Evolutionary conservation across 2,888 invertebrate genomes (phyloP).

Genomic region (Alentia gelatinosa): DNA sequence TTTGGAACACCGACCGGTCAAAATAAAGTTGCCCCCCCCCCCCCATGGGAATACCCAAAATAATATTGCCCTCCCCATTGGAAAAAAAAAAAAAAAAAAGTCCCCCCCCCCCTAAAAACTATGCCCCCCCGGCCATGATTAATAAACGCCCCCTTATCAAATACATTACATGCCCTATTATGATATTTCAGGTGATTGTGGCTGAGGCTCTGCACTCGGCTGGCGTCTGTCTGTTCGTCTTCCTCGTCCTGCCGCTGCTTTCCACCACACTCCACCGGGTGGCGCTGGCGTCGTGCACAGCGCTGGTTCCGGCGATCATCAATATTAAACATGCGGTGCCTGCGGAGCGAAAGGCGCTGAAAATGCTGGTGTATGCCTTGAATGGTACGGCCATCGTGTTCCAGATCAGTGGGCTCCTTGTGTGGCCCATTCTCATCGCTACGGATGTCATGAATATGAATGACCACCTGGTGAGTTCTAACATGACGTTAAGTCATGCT

Average conservation of each 20-base stretch:
- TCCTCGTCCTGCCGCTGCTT: conserved; percentile 93
- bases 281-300: conserved; percentile 87
- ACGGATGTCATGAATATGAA: neutral
- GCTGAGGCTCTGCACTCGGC: conserved; percentile 94
- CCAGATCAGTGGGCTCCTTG: neutral
- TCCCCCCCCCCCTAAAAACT: no score
- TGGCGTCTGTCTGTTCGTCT: conserved; percentile 92
- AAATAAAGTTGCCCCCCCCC: no score
- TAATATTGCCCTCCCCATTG: no score
- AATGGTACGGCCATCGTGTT: neutral
- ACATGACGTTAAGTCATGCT: no score
- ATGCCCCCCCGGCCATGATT: no score
- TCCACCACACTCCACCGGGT: conserved; percentile 97
- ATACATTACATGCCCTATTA: no score
- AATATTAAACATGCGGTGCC: neutral
- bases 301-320: neutral
- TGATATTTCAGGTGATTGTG: conserved; percentile 85
- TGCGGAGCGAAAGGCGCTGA: neutral
- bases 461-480: neutral
- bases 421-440: neutral
- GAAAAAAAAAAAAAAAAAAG: no score
- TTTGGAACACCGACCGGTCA: no score
- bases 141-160: no score
- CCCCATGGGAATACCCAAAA: no score
- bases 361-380: neutral